Base-by-base conservation (phyloP, 2,797 vertebrate species). In the Pelochelys cantorii region DNA sequence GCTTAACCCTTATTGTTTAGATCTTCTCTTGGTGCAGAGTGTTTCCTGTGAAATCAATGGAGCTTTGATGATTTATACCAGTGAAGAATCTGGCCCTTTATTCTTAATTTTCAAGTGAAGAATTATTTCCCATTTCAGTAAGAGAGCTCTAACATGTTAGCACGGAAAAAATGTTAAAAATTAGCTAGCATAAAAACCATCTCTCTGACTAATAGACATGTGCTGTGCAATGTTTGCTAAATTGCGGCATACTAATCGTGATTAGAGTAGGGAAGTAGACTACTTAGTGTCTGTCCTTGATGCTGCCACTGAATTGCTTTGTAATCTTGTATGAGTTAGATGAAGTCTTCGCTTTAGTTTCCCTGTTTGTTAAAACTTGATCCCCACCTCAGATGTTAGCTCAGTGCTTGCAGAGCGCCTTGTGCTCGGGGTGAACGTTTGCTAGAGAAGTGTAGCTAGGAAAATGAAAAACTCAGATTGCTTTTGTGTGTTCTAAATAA, bases 231-330 rank as follows among this genome's bases (percentile, higher is more conserved):
- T 48, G 74, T 77, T 52, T 13, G 31, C 86, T 55, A 42, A 55
- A 60, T n/a, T 23, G 5, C 0, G 12, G 68, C 81, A 71, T 57
- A 0, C 37, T 1, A 71, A 23, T 37, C 17, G 60, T 53, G 5
- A 42, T 0, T 14, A 1, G 0, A 3, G 54, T 7, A 57, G 81
- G 15, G 84, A 48, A 74, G 52, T 1, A 37, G 34, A 34, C n/a
- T 34, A 13, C 34, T 18, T 78, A 65, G 82, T 27, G 15, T 57
- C 82, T 37, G 53, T 20, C 4, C 25, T 23, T 17, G 81, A 34
- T 25, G 60, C 12, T 18, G 79, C 3, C 54, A 62, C 3, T 4
- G 48, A 0, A 48, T 56, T n/a, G 1, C 55, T 2, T 4, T 37
- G 42, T 48, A 56, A 54, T 68, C 62, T 7, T 42, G 79, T 42